Evolutionary conservation across 2,797 vertebrate genomes (phyloP).

Genomic region (Selene dorsalis): DNA sequence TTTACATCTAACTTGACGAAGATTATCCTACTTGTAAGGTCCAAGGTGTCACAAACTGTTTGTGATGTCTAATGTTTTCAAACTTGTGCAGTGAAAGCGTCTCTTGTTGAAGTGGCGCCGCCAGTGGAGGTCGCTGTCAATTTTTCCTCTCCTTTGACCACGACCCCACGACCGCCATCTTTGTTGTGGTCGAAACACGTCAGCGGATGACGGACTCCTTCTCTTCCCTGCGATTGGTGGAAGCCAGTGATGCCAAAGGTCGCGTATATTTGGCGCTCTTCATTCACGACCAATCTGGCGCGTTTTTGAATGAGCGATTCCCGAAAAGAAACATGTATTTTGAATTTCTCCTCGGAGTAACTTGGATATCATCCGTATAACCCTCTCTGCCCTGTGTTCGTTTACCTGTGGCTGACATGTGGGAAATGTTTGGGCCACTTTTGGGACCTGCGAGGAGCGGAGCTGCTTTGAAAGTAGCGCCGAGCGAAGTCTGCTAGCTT

Average conservation of each 20-base stretch:
- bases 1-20: too few relatives aligned
- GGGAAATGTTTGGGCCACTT: slow-evolving; percentile 18
- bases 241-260: slow-evolving; percentile 61
- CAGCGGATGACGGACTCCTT: neutral
- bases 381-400: accelerated
- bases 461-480: slow-evolving; percentile 15
- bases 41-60: too few relatives aligned
- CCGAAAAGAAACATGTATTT: slow-evolving; percentile 37
- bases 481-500: slow-evolving; percentile 54
- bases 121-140: slow-evolving; percentile 54
- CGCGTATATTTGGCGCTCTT: slow-evolving; percentile 86
- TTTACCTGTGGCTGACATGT: neutral
- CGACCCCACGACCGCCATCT: slow-evolving; percentile 49
- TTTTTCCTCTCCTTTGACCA: accelerated
- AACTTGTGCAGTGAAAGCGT: neutral
- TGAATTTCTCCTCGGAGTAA: neutral
- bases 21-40: too few relatives aligned
- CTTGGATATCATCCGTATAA: neutral
- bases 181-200: slow-evolving; percentile 50
- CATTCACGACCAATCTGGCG: slow-evolving; percentile 67
- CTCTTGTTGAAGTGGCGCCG: too few relatives aligned
- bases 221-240: slow-evolving; percentile 78
- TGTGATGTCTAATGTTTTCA: too few relatives aligned
- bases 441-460: neutral
- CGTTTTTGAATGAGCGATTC: slow-evolving; percentile 75